Evolutionary conservation across 2,888 invertebrate species (phyloP), one percentile per base, ranked within the genome.

Genomic region (Tillus elongatus): DNA sequence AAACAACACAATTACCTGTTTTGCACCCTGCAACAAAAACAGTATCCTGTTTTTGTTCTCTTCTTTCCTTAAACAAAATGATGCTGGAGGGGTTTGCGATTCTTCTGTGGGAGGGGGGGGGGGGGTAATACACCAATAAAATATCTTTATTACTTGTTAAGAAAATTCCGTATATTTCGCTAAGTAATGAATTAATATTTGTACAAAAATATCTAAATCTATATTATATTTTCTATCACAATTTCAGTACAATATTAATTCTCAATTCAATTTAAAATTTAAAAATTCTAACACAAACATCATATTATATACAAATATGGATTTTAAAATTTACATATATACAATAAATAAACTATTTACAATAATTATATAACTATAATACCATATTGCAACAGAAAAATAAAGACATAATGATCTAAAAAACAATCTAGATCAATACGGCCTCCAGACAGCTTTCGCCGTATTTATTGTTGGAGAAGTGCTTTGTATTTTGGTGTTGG

Each of bases 401-500:
- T n/a, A n/a, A n/a, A n/a, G n/a, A n/a, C n/a, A n/a, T n/a, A n/a
- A n/a, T 6, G 14, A 13, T n/a, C 13, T 11, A 35, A 11, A 9
- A 14, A 37, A 12, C 19, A 29, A 37, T 3, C n/a, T 30, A 13
- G 14, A 35, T 69, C 71, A 82, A 70, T 82, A 82, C 38, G 82
- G 82, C 53, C 82, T 67, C 82, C 82, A 82, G 16, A 82, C 82
- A 9, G 75, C 74, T 68, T 82, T 82, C 39, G 76, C 73, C 31
- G 71, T 66, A 15, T 72, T 64, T 58, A 74, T 70, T 37, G 56
- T 45, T 11, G 57, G 51, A 8, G 58, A 38, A 15, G 52, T 42
- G n/a, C n/a, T n/a, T 43, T 56, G 51, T 35, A 78, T 66, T 65
- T 77, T 79, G 2, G 77, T 75, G 40, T 74, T 60, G 13, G 68